phyloP scores from a whole-genome alignment of 2,113 vertebrate species.

The Notarius lentiginosus region DNA sequence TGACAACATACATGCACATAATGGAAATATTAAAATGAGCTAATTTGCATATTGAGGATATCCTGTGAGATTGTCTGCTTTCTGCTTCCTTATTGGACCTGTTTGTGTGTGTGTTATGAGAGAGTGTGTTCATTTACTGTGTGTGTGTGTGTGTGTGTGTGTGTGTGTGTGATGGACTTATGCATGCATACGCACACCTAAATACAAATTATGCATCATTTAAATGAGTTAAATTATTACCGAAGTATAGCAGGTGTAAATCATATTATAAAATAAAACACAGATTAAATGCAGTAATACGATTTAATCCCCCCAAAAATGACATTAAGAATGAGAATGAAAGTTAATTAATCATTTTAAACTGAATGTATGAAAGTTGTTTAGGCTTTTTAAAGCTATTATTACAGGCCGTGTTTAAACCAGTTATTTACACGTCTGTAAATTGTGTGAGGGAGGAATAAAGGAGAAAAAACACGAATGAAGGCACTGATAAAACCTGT shows the following conservation, averaged over 20 bases:
- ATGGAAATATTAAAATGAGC: neutral
- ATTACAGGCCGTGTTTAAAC: neutral
- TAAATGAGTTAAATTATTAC: neutral
- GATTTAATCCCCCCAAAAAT: neutral
- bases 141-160: neutral
- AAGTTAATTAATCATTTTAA: neutral
- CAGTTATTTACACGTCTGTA: neutral
- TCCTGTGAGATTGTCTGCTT: neutral
- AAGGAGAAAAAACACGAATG: constrained; percentile 8
- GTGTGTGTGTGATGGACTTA: neutral
- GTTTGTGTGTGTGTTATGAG: neutral
- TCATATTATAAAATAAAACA: neutral
- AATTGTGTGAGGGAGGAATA: constrained; percentile 12
- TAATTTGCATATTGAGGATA: neutral
- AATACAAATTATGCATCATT: neutral
- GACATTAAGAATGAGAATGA: neutral
- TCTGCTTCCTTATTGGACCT: neutral
- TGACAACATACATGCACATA: neutral
- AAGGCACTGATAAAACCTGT: constrained; percentile 6
- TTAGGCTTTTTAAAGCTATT: neutral
- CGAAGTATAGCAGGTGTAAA: neutral
- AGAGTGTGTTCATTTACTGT: neutral
- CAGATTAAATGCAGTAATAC: neutral
- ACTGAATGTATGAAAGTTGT: neutral
- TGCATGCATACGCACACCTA: neutral